Conservation (phyloP, 2,888 invertebrate genomes). For the Epiperipatus broadwayi region DNA sequence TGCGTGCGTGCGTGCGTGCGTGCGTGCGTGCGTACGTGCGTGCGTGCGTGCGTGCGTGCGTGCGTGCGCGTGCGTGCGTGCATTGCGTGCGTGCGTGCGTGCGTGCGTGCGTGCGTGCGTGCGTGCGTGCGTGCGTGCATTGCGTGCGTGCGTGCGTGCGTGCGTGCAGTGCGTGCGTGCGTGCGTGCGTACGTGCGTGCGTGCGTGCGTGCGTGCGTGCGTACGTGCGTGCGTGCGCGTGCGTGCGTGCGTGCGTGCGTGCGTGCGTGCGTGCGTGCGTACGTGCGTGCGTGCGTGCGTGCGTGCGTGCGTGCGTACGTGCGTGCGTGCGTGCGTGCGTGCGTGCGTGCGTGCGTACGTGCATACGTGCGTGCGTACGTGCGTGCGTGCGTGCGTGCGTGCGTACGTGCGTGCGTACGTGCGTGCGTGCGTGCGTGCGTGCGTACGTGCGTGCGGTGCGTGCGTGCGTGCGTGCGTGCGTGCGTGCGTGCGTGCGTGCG, state of each 20-base stretch:
- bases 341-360: slow-evolving; percentile 14
- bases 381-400: slow-evolving; percentile 1
- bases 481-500: slow-evolving; percentile 12
- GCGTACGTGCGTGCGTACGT: slow-evolving; percentile 4
- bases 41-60: slow-evolving; percentile 6
- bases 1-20: slow-evolving; percentile 8
- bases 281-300: slow-evolving; percentile 8
- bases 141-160: slow-evolving; percentile 8
- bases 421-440: slow-evolving; percentile 12
- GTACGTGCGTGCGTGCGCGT: slow-evolving; percentile 5
- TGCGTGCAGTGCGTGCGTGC: too few relatives aligned
- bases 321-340: slow-evolving; percentile 11
- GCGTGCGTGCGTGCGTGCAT: too few relatives aligned
- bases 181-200: neutral
- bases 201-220: slow-evolving; percentile 5
- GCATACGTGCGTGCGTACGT: neutral
- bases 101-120: slow-evolving; percentile 1
- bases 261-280: slow-evolving; percentile 8
- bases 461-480: slow-evolving; percentile 11
- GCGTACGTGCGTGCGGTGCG: slow-evolving; percentile 11
- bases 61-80: too few relatives aligned
- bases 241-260: slow-evolving; percentile 13
- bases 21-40: slow-evolving; percentile 7
- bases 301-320: slow-evolving; percentile 13
- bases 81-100: too few relatives aligned